Evolutionary conservation across 2,113 vertebrate species (phyloP).

Genomic region (Microtus montanus): DNA sequence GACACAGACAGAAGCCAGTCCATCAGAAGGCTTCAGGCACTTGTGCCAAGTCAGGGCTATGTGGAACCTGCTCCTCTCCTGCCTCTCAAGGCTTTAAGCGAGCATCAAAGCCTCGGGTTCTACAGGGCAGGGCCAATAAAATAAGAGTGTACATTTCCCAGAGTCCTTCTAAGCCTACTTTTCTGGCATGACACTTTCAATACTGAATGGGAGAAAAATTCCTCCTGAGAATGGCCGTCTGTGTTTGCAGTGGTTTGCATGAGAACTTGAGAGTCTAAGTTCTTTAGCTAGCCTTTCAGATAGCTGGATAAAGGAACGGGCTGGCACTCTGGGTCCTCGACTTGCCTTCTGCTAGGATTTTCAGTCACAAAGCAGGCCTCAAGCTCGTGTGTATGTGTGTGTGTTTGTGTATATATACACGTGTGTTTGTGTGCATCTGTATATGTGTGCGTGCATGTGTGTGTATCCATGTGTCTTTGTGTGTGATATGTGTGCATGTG

Average conservation of each 20-base stretch:
- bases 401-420: neutral
- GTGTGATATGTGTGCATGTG: too few relatives aligned
- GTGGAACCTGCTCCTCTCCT: neutral
- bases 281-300: constrained; percentile 29
- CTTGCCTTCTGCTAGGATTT: neutral
- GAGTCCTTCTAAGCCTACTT: neutral
- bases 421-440: too few relatives aligned
- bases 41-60: neutral
- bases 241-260: constrained; percentile 3
- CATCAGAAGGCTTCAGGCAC: neutral
- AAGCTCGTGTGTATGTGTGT: neutral
- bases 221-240: neutral
- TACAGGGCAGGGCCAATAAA: neutral
- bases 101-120: neutral
- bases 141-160: neutral
- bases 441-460: too few relatives aligned
- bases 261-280: constrained; percentile 26
- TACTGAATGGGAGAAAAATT: neutral
- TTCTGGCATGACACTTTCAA: neutral
- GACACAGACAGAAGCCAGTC: neutral
- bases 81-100: neutral
- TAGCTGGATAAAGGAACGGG: neutral
- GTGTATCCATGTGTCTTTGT: too few relatives aligned
- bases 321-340: neutral
- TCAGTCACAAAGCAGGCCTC: neutral